phyloP scores from a whole-genome alignment of 2,797 vertebrate species.

The Champsocephalus esox region DNA sequence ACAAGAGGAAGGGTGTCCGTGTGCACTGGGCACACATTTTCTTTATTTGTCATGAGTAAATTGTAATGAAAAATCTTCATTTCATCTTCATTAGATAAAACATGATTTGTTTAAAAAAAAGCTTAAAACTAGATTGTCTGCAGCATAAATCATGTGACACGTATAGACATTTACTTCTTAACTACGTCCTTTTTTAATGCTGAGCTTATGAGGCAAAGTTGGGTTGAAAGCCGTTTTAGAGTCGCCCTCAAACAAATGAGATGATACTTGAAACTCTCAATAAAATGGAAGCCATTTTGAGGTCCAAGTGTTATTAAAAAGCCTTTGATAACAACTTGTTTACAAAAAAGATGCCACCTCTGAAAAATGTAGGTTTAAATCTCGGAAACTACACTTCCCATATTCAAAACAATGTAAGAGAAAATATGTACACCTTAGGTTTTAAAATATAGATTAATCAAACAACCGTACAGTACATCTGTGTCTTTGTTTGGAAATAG shows the following conservation, averaged over 20 bases:
- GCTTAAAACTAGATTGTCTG: conserved; percentile 7
- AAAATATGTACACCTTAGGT: neutral
- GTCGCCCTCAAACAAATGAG: neutral
- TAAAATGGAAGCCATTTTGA: neutral
- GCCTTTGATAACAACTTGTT: too few relatives aligned
- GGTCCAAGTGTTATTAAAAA: neutral
- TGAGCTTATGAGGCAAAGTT: conserved; percentile 13
- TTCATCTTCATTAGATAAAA: conserved; percentile 10
- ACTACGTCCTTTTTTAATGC: conserved; percentile 1
- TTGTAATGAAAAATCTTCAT: conserved; percentile 10
- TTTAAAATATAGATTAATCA: neutral
- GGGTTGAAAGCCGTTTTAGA: neutral
- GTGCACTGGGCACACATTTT: neutral
- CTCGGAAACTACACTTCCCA: neutral
- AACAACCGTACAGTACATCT: neutral
- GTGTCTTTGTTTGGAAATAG: conserved; percentile 9
- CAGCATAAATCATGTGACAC: neutral
- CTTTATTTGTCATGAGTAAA: neutral
- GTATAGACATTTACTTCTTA: neutral
- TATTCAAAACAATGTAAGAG: too few relatives aligned
- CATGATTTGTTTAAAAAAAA: conserved; percentile 1
- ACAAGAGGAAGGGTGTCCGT: neutral
- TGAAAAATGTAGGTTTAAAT: too few relatives aligned
- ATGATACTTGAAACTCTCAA: neutral
- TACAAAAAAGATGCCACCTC: too few relatives aligned